phyloP scores from a whole-genome alignment of 2,888 invertebrate species.

The Heteromyza rotundicornis region DNA sequence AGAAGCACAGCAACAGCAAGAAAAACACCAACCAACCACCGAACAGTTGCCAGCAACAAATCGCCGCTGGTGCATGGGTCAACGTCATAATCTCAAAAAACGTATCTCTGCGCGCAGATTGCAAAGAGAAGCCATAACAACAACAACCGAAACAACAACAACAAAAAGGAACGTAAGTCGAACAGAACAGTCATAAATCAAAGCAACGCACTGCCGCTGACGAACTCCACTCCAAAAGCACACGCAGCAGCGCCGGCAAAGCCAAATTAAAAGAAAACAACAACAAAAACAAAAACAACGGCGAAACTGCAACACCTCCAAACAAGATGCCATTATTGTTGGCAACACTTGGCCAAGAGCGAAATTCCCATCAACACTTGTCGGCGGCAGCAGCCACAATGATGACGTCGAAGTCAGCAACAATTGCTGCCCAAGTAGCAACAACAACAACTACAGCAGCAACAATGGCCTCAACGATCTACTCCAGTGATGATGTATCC shows the following conservation, averaged over 20 bases:
- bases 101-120: conserved; percentile 14
- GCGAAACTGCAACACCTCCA: conserved; percentile 1
- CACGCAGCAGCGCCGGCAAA: conserved; percentile 16
- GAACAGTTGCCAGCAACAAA: conserved; percentile 35
- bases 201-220: conserved; percentile 55
- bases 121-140: background rate
- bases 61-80: conserved; percentile 51
- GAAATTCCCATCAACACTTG: conserved; percentile 45
- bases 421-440: conserved; percentile 19
- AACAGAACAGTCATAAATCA: conserved; percentile 60
- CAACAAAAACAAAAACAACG: conserved; percentile 34
- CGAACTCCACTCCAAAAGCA: conserved; percentile 35
- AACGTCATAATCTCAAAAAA: conserved; percentile 53
- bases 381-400: conserved; percentile 27
- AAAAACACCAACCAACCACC: conserved; percentile 24
- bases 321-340: conserved; percentile 30
- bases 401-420: conserved; percentile 25
- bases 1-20: conserved; percentile 26
- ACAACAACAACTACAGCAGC: conserved; percentile 24
- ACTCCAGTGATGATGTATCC: background rate
- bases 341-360: conserved; percentile 42
- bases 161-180: too few species aligned
- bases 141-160: conserved; percentile 32
- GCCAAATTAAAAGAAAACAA: conserved; percentile 28
- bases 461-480: conserved; percentile 17